A percentile compares a stretch with the other conserved stretches of the same genome.
Evolutionary conservation across 1,140 invertebrate species (phyloP).

Genomic region (Elymnias hypermnestra): DNA sequence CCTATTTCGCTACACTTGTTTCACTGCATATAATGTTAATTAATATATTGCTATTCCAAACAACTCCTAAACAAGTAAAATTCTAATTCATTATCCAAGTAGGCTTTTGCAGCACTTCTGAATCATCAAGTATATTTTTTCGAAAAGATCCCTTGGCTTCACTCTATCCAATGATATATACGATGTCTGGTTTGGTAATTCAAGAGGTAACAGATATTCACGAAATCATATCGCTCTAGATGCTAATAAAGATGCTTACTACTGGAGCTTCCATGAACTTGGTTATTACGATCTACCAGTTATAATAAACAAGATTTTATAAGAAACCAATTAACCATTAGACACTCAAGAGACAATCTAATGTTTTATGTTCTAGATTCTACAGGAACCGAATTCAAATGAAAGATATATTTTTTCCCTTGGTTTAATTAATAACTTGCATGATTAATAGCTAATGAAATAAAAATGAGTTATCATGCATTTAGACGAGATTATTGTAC

Average conservation of each 20-base stretch:
- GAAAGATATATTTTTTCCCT: too few relatives aligned
- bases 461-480: too few relatives aligned
- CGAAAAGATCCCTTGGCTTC: constrained; percentile 64
- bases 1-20: too few relatives aligned
- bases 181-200: constrained; percentile 83
- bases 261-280: constrained; percentile 80
- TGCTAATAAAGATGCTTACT: constrained; percentile 54
- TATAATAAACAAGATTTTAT: constrained; percentile 76
- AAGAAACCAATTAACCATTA: constrained; percentile 72
- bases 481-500: too few relatives aligned
- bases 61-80: too few relatives aligned
- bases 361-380: constrained; percentile 65
- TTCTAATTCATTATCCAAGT: too few relatives aligned
- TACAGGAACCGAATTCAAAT: constrained; percentile 71
- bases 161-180: constrained; percentile 74
- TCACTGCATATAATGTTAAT: too few relatives aligned
- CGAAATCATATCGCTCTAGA: constrained; percentile 70
- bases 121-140: too few relatives aligned
- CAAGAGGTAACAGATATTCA: constrained; percentile 83
- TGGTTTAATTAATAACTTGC: too few relatives aligned
- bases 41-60: too few relatives aligned
- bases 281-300: constrained; percentile 77
- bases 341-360: constrained; percentile 82
- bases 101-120: too few relatives aligned
- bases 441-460: too few relatives aligned